phyloP scores from a whole-genome alignment of 2,888 invertebrate species.

The Micoletzkya japonica region DNA sequence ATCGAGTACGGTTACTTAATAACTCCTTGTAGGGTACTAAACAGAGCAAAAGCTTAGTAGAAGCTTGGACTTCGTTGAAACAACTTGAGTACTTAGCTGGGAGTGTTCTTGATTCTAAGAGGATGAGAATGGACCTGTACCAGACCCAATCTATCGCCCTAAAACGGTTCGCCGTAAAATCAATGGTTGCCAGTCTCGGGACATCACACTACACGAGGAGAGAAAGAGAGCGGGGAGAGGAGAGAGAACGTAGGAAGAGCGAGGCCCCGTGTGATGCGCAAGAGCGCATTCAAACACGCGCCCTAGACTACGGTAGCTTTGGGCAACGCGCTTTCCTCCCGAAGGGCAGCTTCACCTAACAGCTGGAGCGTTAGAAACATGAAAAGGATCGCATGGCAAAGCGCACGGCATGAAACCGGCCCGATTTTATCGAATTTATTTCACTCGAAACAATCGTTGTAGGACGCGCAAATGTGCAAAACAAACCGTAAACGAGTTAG shows the following conservation, averaged over 20 bases:
- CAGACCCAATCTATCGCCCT: not conserved
- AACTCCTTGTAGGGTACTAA: not conserved
- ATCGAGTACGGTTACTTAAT: not conserved
- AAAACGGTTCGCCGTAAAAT: not conserved
- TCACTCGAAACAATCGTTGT: no score
- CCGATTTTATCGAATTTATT: no score
- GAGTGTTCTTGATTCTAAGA: no score
- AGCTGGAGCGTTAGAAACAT: not conserved
- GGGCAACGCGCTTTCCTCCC: not conserved
- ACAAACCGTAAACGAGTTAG: no score
- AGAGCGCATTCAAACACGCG: no score
- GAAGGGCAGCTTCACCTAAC: no score
- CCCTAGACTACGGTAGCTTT: constrained; percentile 15
- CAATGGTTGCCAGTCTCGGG: constrained; percentile 4
- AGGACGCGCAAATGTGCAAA: no score
- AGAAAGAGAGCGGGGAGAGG: no score
- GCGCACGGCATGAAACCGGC: not conserved
- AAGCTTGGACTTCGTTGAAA: no score
- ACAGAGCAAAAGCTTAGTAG: not conserved
- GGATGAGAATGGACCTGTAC: not conserved
- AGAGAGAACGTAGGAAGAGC: constrained; percentile 7
- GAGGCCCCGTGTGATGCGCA: no score
- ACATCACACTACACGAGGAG: constrained; percentile 22
- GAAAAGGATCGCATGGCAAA: not conserved
- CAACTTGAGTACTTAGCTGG: no score